A percentile compares a stretch with the other conserved stretches of the same genome.
Conservation (phyloP, 2,797 vertebrate species). For the Hoplostethus mediterraneus region DNA sequence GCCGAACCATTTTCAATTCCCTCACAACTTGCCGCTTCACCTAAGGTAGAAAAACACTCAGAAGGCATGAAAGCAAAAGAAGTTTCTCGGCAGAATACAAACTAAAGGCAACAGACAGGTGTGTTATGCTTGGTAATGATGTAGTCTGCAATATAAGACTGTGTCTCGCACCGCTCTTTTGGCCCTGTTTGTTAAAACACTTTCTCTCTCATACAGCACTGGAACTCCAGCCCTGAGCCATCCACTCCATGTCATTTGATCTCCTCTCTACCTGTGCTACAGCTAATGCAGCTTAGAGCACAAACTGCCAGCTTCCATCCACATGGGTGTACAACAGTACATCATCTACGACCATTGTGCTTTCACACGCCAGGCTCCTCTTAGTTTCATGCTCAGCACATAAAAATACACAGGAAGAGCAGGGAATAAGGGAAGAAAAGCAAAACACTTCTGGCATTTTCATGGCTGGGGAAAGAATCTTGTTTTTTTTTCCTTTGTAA, state of each 20-base stretch:
- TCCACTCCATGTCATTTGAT: slow-evolving; percentile 78
- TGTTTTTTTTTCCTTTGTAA: slow-evolving; percentile 49
- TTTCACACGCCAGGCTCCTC: slow-evolving; percentile 59
- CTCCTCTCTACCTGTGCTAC: slow-evolving; percentile 71
- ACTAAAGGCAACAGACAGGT: slow-evolving; percentile 62
- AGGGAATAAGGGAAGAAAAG: slow-evolving; percentile 60
- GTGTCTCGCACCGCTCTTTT: slow-evolving; percentile 67
- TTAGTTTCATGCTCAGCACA: slow-evolving; percentile 61
- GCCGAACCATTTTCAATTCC: slow-evolving; percentile 48
- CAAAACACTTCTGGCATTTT: slow-evolving; percentile 79
- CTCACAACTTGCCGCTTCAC: slow-evolving; percentile 53
- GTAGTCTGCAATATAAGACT: slow-evolving; percentile 55
- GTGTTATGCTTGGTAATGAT: slow-evolving; percentile 68
- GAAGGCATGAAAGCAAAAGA: slow-evolving; percentile 57
- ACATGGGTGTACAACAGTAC: slow-evolving; percentile 71
- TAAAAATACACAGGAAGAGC: slow-evolving; percentile 62
- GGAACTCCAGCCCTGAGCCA: slow-evolving; percentile 73
- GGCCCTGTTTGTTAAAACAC: slow-evolving; percentile 70
- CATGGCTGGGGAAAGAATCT: slow-evolving; percentile 65
- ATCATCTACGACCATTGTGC: slow-evolving; percentile 72
- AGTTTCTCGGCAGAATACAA: slow-evolving; percentile 50
- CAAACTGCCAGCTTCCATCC: slow-evolving; percentile 72
- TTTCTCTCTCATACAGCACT: slow-evolving; percentile 57
- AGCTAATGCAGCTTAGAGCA: slow-evolving; percentile 70
- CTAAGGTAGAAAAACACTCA: slow-evolving; percentile 54